These are phyloP conservation scores for Nasalis larvatus DNA, from an alignment of 2,113 vertebrate species.

Conservation along the genomic window DNA sequence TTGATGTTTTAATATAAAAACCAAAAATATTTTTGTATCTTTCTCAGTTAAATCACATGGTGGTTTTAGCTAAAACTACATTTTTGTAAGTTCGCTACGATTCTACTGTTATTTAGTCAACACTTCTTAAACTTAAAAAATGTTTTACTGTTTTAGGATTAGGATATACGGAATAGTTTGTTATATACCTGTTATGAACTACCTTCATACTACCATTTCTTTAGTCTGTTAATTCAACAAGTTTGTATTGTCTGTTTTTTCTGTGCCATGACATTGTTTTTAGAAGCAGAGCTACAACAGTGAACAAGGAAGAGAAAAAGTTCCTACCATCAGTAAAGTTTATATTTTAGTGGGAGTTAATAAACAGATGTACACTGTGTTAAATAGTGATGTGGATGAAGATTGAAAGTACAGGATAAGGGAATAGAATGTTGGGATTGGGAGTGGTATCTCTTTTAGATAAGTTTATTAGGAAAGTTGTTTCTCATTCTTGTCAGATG, in stretches of 20 bases:
- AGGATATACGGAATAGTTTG: neutral
- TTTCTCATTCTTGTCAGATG: slow-evolving; percentile 23
- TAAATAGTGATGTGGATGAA: neutral
- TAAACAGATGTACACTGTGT: neutral
- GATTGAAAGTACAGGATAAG: neutral
- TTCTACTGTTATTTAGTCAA: slow-evolving; percentile 35
- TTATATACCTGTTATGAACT: neutral
- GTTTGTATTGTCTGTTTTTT: neutral
- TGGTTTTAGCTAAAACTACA: neutral
- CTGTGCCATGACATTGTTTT: neutral
- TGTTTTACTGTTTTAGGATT: slow-evolving; percentile 44
- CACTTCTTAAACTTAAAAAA: neutral
- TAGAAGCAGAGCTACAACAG: neutral
- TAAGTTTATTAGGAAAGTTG: neutral
- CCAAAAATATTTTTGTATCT: neutral
- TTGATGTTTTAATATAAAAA: neutral
- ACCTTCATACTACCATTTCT: neutral
- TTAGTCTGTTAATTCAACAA: neutral
- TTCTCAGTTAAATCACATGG: slow-evolving; percentile 15
- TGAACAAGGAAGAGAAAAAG: neutral
- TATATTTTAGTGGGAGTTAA: neutral
- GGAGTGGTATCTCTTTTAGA: neutral
- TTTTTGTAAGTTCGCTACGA: slow-evolving; percentile 28
- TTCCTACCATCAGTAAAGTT: neutral
- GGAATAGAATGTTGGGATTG: neutral